A percentile compares a stretch with the other conserved stretches of the same genome.
These are phyloP conservation scores for Troides helena DNA, from an alignment of 2,888 invertebrate genomes.

Conservation along the genomic window DNA sequence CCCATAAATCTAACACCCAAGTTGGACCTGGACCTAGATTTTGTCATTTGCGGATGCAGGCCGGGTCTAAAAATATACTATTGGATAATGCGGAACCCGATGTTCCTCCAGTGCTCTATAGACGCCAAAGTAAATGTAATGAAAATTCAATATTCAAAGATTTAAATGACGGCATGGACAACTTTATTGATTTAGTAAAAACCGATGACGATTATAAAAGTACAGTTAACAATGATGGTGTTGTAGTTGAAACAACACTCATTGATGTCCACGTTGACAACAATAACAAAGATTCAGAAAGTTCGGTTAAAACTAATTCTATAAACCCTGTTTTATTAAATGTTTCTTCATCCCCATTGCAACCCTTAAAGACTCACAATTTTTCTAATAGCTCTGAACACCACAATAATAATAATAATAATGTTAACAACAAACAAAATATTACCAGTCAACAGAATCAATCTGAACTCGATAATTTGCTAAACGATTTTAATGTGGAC, in stretches of 20 bases:
- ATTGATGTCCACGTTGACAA: constrained; percentile 73
- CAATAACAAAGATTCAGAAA: constrained; percentile 60
- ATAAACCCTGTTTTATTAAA: constrained; percentile 71
- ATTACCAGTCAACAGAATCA: constrained; percentile 60
- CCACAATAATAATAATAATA: constrained; percentile 63
- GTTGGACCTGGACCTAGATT: constrained; percentile 85
- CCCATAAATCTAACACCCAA: constrained; percentile 72
- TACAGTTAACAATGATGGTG: constrained; percentile 55
- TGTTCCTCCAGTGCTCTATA: constrained; percentile 87
- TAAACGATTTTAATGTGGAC: constrained; percentile 62
- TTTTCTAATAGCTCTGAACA: constrained; percentile 68
- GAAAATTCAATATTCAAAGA: constrained; percentile 73
- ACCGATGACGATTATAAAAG: constrained; percentile 49
- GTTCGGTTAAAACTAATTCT: constrained; percentile 50
- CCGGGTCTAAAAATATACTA: constrained; percentile 89
- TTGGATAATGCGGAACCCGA: constrained; percentile 88
- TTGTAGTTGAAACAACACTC: constrained; percentile 70
- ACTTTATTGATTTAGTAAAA: constrained; percentile 63
- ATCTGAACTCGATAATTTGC: constrained; percentile 63
- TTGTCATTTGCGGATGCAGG: constrained; percentile 88
- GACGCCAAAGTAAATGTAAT: constrained; percentile 78
- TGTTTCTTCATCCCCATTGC: constrained; percentile 72
- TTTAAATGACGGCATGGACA: constrained; percentile 64
- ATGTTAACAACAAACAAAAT: constrained; percentile 47
- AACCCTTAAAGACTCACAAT: constrained; percentile 73